Percentiles rank a stretch among this genome's conserved stretches.
phyloP scores from a whole-genome alignment of 2,113 vertebrate species.

The Glaucidium brasilianum region DNA sequence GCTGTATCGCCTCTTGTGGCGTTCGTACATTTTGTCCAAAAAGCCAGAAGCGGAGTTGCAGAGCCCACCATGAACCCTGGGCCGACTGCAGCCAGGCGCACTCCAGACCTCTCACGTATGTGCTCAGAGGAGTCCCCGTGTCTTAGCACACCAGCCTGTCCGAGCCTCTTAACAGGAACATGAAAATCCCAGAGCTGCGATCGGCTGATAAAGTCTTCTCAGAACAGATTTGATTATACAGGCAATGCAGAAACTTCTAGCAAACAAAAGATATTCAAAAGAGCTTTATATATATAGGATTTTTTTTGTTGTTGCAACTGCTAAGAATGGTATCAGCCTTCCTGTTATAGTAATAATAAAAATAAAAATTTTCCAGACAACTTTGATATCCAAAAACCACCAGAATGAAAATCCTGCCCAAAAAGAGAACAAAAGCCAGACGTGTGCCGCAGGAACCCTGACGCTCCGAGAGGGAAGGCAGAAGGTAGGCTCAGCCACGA shows the following conservation, averaged over 20 bases:
- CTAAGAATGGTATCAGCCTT: constrained; percentile 19
- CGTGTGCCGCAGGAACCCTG: constrained; percentile 12
- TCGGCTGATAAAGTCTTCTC: constrained; percentile 49
- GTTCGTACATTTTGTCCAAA: constrained; percentile 90
- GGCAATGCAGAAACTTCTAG: constrained; percentile 22
- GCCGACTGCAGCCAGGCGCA: background rate
- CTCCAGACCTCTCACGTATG: constrained; percentile 74
- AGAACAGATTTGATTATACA: constrained; percentile 22
- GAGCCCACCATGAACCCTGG: constrained; percentile 71
- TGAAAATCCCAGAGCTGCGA: constrained; percentile 13
- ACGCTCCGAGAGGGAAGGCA: background rate
- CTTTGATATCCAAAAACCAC: constrained; percentile 26
- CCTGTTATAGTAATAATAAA: background rate
- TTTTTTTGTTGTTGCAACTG: background rate
- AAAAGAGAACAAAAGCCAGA: constrained; percentile 54
- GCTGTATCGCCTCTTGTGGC: constrained; percentile 93
- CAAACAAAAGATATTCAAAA: constrained; percentile 35
- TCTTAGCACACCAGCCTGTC: constrained; percentile 51
- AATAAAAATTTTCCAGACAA: constrained; percentile 13
- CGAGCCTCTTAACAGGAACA: constrained; percentile 64
- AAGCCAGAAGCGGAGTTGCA: background rate
- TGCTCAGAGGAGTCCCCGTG: constrained; percentile 66
- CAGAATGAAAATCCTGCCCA: constrained; percentile 3
- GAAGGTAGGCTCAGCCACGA: constrained; percentile 43
- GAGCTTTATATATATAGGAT: constrained; percentile 5